Evolutionary conservation across 2,113 vertebrate species (phyloP), one percentile per base, ranked within the genome.

Genomic region (Sclerurus mexicanus): DNA sequence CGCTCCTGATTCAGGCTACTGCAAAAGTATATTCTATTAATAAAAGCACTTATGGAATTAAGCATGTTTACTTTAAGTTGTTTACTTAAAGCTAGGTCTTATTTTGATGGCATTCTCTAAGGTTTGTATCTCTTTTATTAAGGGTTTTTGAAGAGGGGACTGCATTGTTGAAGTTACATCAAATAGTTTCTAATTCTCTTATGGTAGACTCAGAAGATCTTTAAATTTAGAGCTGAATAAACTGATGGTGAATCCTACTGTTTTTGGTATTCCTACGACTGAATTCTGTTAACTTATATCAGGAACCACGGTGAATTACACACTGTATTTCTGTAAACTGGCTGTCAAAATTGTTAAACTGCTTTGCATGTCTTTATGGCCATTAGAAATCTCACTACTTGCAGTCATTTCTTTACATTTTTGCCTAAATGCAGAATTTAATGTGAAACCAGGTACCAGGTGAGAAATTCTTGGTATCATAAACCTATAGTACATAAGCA

Each of bases 291-390:
- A 23, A 6, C 60, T 50, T 42, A 6, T 19, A n/a, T 3, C 8
- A 46, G 55, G 28, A 46, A 31, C 23, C 68, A 72, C 10, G 63
- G n/a, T 16, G 79, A 21, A n/a, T 46, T 20, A 63, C 31, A 53
- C 4, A 63, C 4, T 0, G 0, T 23, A 49, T n/a, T 63, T 49
- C 58, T 8, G 7, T 42, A 47, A 74, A 75, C 5, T 42, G n/a
- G 15, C 33, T 47, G 18, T 27, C 31, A 67, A 58, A 33, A 58
- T 0, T 53, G 9, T 37, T 62, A 24, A 87, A 77, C 12, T 50
- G 31, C 37, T 89, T 44, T 37, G 12, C 22, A 77, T 1, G 3
- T 28, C 69, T 60, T n/a, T 76, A 23, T 53, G 53, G 35, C 21
- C 55, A n/a, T 13, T 14, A 42, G n/a, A 74, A 60, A 62, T 16